Evolutionary conservation across 2,888 invertebrate species (phyloP).

Genomic region (Caenorhabditis virilis): DNA sequence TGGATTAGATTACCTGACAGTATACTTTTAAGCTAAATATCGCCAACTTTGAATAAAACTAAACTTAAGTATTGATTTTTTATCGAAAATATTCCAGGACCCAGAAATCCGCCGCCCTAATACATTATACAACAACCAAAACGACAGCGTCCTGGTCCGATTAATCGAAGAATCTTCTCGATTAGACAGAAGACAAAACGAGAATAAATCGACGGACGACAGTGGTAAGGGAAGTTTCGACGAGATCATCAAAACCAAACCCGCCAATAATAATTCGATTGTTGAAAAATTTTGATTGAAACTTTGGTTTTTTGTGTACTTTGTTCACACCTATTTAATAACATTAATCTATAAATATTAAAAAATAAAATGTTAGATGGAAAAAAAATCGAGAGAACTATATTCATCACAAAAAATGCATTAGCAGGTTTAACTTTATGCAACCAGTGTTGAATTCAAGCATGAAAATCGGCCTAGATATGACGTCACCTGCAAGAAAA

Average conservation of each 20-base stretch:
- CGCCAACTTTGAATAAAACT: no score
- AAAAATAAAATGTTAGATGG: background rate
- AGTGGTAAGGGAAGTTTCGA: constrained; percentile 34
- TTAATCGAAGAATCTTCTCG: constrained; percentile 26
- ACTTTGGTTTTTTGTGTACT: background rate
- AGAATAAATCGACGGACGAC: constrained; percentile 15
- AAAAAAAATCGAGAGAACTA: background rate
- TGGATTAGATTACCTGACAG: no score
- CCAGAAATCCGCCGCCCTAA: no score
- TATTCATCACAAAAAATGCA: background rate
- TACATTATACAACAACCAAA: no score
- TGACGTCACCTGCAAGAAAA: constrained; percentile 19
- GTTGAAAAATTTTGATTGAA: constrained; percentile 1
- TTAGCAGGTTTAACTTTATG: background rate
- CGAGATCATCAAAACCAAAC: constrained; percentile 2
- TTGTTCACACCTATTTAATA: no score
- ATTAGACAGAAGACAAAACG: constrained; percentile 8
- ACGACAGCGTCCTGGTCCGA: constrained; percentile 13
- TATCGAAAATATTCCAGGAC: no score
- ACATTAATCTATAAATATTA: no score
- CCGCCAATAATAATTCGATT: background rate
- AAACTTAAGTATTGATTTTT: no score
- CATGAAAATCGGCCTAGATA: constrained; percentile 30
- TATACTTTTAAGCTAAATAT: no score
- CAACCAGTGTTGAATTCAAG: constrained; percentile 12